These are phyloP conservation scores for Trachelus stipa DNA, from an alignment of 2,888 invertebrate genomes.

Conservation along the genomic window DNA sequence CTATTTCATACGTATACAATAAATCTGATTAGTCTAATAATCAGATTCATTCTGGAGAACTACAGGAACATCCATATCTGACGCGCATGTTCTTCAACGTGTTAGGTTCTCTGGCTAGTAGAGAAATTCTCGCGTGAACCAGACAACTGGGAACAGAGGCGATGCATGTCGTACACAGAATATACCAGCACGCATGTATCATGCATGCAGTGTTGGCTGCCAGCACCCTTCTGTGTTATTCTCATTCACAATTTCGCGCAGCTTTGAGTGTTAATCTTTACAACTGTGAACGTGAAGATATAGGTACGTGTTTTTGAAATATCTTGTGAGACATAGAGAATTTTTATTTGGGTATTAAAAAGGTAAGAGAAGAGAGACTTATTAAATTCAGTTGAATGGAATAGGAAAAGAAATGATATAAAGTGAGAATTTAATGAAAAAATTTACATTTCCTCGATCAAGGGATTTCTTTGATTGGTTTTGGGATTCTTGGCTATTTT, in stretches of 20 bases:
- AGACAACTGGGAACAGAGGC: not conserved
- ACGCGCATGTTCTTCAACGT: not conserved
- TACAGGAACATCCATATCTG: slow-evolving; percentile 29
- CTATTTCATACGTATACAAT: not conserved
- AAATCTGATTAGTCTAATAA: slow-evolving; percentile 13
- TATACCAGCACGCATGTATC: not conserved
- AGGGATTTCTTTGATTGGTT: not conserved
- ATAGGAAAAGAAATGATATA: not conserved
- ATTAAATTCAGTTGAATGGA: not conserved
- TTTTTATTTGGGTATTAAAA: not conserved
- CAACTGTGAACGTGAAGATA: not conserved
- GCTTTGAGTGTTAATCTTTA: not conserved
- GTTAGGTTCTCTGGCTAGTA: not conserved
- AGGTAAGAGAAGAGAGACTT: not conserved
- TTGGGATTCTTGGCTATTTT: not conserved
- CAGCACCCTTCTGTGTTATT: not conserved
- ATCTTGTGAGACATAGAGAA: not conserved
- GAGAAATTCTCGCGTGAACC: not conserved
- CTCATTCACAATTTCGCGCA: not conserved
- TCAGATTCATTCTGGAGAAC: slow-evolving; percentile 33
- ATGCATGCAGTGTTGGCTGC: not conserved
- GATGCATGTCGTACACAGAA: not conserved
- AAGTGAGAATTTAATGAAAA: not conserved
- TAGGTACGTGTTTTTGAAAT: not conserved
- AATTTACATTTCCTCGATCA: not conserved